A percentile compares a stretch with the other conserved stretches of the same genome.
These are phyloP conservation scores for Andrena cerasifolii DNA, from an alignment of 1,140 invertebrate species.

Conservation along the genomic window DNA sequence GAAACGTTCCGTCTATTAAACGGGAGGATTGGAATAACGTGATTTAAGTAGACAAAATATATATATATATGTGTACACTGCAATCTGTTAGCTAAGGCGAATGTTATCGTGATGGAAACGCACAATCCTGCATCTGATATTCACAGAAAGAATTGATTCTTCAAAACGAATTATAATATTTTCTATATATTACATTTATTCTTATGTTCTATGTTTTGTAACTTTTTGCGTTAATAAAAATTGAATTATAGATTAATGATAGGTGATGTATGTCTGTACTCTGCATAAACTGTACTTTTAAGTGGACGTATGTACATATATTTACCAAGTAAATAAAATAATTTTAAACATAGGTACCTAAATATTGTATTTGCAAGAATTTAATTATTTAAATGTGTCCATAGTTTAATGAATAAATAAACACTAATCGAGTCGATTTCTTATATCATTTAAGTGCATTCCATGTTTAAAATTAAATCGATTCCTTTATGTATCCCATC, in stretches of 20 bases:
- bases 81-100: no score
- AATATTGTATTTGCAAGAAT: no score
- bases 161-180: background rate
- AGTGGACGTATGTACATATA: no score
- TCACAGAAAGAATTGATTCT: background rate
- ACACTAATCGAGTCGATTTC: no score
- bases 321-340: no score
- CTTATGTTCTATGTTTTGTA: background rate
- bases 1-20: constrained; percentile 44
- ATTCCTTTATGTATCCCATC: background rate
- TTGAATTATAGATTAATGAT: background rate
- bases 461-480: no score
- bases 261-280: background rate
- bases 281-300: background rate
- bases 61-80: no score
- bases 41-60: constrained; percentile 26
- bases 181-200: background rate
- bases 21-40: constrained; percentile 1
- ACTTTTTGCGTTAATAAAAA: background rate
- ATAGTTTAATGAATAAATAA: no score
- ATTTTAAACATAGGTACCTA: no score
- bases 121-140: background rate
- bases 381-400: no score
- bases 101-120: background rate
- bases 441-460: no score